Base-by-base conservation (phyloP, 2,888 invertebrate genomes). In the Gymnoscelis rufifasciata region DNA sequence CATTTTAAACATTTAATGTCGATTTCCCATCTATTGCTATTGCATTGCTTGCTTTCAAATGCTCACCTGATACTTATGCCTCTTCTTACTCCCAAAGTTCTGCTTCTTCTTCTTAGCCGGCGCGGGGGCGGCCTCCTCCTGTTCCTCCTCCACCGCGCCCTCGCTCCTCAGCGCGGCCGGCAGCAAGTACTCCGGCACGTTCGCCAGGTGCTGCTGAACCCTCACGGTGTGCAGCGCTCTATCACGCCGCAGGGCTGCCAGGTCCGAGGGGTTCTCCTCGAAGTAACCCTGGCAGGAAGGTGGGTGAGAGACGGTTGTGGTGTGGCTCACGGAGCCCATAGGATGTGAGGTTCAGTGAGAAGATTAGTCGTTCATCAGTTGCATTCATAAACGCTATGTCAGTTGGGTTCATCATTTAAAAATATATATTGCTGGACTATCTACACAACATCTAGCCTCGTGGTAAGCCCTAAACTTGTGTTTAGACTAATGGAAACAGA, bases 141-240 rank as follows among this genome's bases (percentile, higher is more conserved):
- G 68, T 8, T 40, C 73, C 2, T 71, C 74, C 14, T 90, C 89
- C 1, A 89, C 60, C 4, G 56, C 88, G 3, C 91, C 89, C 11
- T 94, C 82, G 51, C 89, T 90, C 68, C 94, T 93, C 37, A 97
- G 76, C 0, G 95, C 92, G 1, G 92, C 90, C 0, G 97, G 97
- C 0, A 97, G 89, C 57, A 97, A 92, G 72, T 99, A 99, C 41
- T 97, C 97, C 0, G 99, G 98, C 0, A 99, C 95, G 74, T 98
- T 93, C 15, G 95, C 91, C 52, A 99, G 80, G 78, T 98, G 97
- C 1, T 92, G 90, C 70, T 97, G 96, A 6, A 94, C 83, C 71
- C 92, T 92, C 0, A 97, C 95, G 0, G 95, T 95, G 64, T 96
- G 96, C 11, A 97, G 78, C 0, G 95, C 94, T 74, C 94, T 95